Percentiles rank a stretch among this genome's conserved stretches.
phyloP scores from a whole-genome alignment of 2,113 vertebrate genomes.

The Rhea pennata region DNA sequence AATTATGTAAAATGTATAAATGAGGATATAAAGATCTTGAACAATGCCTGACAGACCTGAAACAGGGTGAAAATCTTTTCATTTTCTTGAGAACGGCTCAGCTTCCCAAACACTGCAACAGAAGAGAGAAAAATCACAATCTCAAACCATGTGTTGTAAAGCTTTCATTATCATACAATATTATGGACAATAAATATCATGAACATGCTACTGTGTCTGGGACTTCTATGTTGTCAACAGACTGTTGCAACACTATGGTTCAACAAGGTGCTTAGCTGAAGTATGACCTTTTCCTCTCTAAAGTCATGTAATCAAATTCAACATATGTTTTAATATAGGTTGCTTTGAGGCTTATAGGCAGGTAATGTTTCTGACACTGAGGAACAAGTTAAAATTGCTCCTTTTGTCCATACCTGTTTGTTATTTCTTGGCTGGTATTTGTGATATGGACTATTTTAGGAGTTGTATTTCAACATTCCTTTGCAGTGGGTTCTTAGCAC shows the following conservation, averaged over 20 bases:
- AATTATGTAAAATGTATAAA: not conserved
- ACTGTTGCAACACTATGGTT: not conserved
- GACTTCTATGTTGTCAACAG: not conserved
- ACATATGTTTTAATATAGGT: not conserved
- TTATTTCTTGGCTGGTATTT: not conserved
- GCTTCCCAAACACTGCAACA: not conserved
- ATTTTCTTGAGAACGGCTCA: not conserved
- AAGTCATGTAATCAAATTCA: not conserved
- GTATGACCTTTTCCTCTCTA: not conserved
- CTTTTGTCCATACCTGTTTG: not conserved
- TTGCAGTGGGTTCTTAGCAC: not conserved
- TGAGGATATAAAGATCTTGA: not conserved
- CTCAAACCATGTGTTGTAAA: not conserved
- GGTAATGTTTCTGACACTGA: not conserved
- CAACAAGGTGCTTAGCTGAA: not conserved
- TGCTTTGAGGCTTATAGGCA: not conserved
- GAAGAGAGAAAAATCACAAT: slow-evolving; percentile 1
- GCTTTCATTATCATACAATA: not conserved
- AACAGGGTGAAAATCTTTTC: not conserved
- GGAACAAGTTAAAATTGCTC: not conserved
- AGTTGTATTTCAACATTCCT: not conserved
- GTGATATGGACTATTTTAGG: not conserved
- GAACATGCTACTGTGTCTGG: not conserved
- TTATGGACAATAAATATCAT: not conserved
- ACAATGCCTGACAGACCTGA: not conserved